phyloP scores from a whole-genome alignment of 2,888 invertebrate species.

The Sarcophaga subvicina region DNA sequence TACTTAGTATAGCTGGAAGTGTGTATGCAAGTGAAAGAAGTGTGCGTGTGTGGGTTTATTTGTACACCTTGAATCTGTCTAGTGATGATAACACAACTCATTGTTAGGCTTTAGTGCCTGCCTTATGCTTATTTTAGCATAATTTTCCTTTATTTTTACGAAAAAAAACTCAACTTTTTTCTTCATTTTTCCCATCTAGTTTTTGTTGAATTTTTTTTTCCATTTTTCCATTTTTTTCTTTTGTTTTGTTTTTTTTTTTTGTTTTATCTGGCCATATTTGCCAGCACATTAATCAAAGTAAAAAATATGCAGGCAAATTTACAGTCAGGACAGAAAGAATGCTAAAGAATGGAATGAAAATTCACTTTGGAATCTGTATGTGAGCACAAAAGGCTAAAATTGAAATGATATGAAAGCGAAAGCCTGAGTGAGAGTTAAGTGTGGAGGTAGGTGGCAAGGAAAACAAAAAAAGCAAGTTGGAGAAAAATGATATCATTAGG shows the following conservation, averaged over 20 bases:
- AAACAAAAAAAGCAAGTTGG: conserved; percentile 2
- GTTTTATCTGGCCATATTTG: conserved; percentile 71
- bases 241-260: conserved; percentile 34
- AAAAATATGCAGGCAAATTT: conserved; percentile 72
- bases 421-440: conserved; percentile 20
- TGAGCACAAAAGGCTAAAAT: conserved; percentile 30
- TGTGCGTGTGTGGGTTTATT: neutral
- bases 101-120: conserved; percentile 63
- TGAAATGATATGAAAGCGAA: conserved; percentile 62
- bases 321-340: conserved; percentile 63
- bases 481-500: conserved; percentile 59
- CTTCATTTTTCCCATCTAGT: neutral
- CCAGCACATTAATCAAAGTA: conserved; percentile 73
- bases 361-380: conserved; percentile 34
- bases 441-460: conserved; percentile 6
- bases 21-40: neutral
- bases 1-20: neutral
- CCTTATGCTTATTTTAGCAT: conserved; percentile 67
- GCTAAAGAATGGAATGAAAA: conserved; percentile 51
- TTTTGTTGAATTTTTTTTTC: conserved; percentile 15
- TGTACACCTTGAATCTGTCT: conserved; percentile 67
- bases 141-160: conserved; percentile 45
- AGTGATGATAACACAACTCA: conserved; percentile 63
- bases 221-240: conserved; percentile 10
- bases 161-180: neutral